These are phyloP conservation scores for Geotrypetes seraphini DNA, from an alignment of 2,797 vertebrate genomes.

Conservation along the genomic window DNA sequence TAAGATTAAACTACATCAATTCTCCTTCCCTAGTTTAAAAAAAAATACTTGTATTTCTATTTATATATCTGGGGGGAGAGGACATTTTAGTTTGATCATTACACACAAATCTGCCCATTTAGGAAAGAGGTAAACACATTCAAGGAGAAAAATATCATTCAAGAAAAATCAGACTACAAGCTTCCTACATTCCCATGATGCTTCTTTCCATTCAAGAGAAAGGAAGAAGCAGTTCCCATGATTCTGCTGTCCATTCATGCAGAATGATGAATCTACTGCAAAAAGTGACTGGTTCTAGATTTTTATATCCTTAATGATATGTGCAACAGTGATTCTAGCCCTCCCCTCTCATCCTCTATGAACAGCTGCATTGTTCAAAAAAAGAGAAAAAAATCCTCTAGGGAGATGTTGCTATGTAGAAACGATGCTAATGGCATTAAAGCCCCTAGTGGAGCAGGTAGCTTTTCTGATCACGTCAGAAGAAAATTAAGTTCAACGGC, in stretches of 20 bases:
- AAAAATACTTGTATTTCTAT: not conserved
- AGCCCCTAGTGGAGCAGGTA: constrained; percentile 33
- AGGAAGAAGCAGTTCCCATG: constrained; percentile 11
- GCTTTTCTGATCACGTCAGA: constrained; percentile 33
- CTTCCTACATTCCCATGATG: constrained; percentile 30
- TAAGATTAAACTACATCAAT: not conserved
- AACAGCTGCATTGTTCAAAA: constrained; percentile 40
- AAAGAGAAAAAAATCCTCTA: constrained; percentile 40
- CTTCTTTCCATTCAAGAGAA: constrained; percentile 38
- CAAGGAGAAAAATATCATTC: constrained; percentile 34
- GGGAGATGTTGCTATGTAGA: constrained; percentile 41
- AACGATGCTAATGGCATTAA: constrained; percentile 45
- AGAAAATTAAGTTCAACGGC: constrained; percentile 38
- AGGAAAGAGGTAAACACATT: constrained; percentile 25
- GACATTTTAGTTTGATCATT: not conserved
- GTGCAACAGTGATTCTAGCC: constrained; percentile 6
- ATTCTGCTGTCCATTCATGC: constrained; percentile 37
- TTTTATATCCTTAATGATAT: constrained; percentile 15
- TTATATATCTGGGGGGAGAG: too few species aligned
- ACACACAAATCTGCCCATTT: constrained; percentile 8
- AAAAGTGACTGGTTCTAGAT: constrained; percentile 1
- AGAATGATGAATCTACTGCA: constrained; percentile 33
- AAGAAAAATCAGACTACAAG: constrained; percentile 31
- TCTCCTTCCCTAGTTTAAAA: too few species aligned
- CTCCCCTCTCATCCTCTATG: constrained; percentile 28